Evolutionary conservation across 1,140 invertebrate species (phyloP), one percentile per base, ranked within the genome.

Genomic region (Habropoda laboriosa): DNA sequence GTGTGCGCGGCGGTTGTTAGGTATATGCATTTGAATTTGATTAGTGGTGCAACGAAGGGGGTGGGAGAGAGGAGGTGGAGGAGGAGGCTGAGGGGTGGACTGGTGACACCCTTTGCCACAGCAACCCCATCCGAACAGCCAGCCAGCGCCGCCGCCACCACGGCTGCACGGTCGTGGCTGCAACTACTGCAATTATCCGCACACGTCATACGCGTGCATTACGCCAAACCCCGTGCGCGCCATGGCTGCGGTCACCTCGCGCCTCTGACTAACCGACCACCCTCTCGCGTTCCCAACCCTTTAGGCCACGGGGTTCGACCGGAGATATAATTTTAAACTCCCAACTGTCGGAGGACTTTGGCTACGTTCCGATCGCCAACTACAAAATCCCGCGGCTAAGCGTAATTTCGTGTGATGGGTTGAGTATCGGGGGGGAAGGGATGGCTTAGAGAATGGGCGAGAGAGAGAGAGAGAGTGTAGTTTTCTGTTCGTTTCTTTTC

Each of bases 21-120:
- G 88, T 89, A 89, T 90, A 91, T 88, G 90, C 90, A 88, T 91
- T 90, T 91, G 90, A 89, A 91, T 91, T 90, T 91, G 91, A 92
- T 91, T 90, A 90, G 90, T 90, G 87, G 89, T 86, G 86, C 86
- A 85, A 87, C n/a, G 85, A 74, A 68, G 71, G 83, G 74, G 83
- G 80, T 70, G 83, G 63, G 80, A 70, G 32, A 47, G 71, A 64
- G 51, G 40, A 74, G 24, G 64, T n/a, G 49, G 61, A 38, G 75
- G 61, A 30, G 71, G 55, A 6, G 66, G 21, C 27, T 63, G 82
- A 51, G 64, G 82, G 76, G 70, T 42, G 64, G 88, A 86, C 87
- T 83, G 88, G 87, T 89, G 89, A 91, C 90, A 91, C 92, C 91
- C 90, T 90, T 91, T 89, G 90, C 89, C 77, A 91, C 91, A 90